Base-by-base conservation (phyloP, 1,140 invertebrate species). In the Lasioglossum baleicum region DNA sequence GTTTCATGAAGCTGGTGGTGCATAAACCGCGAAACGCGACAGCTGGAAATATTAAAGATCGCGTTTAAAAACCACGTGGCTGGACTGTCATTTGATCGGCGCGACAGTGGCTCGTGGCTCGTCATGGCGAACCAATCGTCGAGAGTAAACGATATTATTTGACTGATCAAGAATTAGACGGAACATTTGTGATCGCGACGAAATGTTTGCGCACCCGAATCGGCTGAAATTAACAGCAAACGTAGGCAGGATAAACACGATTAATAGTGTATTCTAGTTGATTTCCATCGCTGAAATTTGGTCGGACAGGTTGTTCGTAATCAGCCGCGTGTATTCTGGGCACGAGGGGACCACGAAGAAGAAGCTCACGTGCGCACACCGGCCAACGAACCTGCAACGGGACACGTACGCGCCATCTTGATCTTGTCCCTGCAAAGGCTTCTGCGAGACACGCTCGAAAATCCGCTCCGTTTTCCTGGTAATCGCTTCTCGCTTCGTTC, bases 181-280 rank as follows among this genome's bases (percentile, higher is more conserved):
- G 69, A 65, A 56, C 42, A 56, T 78, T 56, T 31, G 44, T 35
- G 20, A 72, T 56, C n/a, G 7, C 67, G 42, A 7, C 3, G 31
- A 15, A 8, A 22, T 72, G 48, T 78, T 63, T 64, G 10, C n/a
- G 56, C n/a, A n/a, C 56, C 17, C 15, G 68, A 53, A 26, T 44
- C 48, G 48, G 17, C n/a, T 61, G 48, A 31, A 73, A 73, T 66
- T 65, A 73, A 65, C 40, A 35, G 76, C 40, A 79, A 73, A 65
- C 76, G 31, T 15, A 26, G 61, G 44, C n/a, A 31, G 61, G 15
- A 73, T 73, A 79, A 79, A 79, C 70, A 79, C 35, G 76, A 79
- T 73, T 66, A 78, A 78, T 78, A 65, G 22, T 17, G 22, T 40
- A 10, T 73, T 73, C 48, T 22, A 56, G 40, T 73, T 31, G 69